A percentile compares a stretch with the other conserved stretches of the same genome.
Evolutionary conservation across 1,140 invertebrate genomes (phyloP).

Genomic region (Drosophila virilis): DNA sequence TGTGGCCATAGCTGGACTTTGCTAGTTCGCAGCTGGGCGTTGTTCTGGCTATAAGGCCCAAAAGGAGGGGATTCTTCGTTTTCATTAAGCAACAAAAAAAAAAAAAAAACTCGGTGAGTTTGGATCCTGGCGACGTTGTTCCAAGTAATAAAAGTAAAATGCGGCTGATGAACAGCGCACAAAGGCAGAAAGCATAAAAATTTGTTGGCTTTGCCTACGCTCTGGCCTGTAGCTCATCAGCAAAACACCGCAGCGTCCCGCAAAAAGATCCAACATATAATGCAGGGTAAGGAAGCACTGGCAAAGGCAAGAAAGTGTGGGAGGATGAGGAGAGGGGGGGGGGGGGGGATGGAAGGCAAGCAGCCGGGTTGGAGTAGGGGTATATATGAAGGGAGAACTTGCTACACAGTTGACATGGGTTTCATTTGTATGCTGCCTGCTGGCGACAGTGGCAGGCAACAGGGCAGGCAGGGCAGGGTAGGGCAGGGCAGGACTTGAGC

Average conservation of each 20-base stretch:
- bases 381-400: constrained; percentile 16
- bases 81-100: constrained; percentile 63
- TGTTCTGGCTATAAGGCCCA: constrained; percentile 34
- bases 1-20: constrained; percentile 54
- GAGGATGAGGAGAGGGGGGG: no score
- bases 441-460: constrained; percentile 55
- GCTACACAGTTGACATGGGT: constrained; percentile 71
- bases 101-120: constrained; percentile 19
- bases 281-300: constrained; percentile 58
- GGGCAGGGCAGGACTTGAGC: not conserved
- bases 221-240: constrained; percentile 63
- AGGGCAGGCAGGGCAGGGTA: not conserved
- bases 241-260: constrained; percentile 2
- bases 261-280: constrained; percentile 55
- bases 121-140: constrained; percentile 40
- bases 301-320: constrained; percentile 8
- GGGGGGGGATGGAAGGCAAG: not conserved
- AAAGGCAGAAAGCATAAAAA: constrained; percentile 71
- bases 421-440: constrained; percentile 76
- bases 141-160: constrained; percentile 80
- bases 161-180: constrained; percentile 71
- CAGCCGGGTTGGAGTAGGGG: not conserved
- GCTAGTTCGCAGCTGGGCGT: constrained; percentile 27
- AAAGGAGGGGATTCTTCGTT: constrained; percentile 46
- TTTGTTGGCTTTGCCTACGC: constrained; percentile 59